Conservation (phyloP, 2,797 vertebrate species). For the Enteromius mattozi region DNA sequence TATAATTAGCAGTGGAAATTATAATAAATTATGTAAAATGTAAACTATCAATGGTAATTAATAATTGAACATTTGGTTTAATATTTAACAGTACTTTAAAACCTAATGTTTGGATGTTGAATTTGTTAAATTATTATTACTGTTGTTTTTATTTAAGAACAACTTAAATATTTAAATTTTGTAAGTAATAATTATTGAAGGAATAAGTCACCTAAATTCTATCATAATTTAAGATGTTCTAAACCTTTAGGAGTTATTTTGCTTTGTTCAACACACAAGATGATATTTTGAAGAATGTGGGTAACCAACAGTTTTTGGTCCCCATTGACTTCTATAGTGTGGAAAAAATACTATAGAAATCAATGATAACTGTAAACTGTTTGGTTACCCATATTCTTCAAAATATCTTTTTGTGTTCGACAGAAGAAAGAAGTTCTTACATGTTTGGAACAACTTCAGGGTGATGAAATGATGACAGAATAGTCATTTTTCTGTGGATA, state of each 20-base stretch:
- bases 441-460: background rate
- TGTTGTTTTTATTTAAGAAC: background rate
- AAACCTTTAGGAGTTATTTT: background rate
- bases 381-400: background rate
- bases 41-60: background rate
- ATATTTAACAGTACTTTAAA: background rate
- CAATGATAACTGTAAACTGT: background rate
- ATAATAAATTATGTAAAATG: background rate
- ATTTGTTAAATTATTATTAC: background rate
- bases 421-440: background rate
- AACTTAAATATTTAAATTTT: too few species aligned
- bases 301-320: background rate
- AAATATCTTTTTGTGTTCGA: background rate
- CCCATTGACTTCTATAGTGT: background rate
- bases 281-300: too few species aligned
- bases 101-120: background rate
- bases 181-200: too few species aligned
- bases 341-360: background rate
- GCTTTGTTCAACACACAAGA: background rate
- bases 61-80: background rate
- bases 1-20: background rate
- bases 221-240: background rate
- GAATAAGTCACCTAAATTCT: too few species aligned
- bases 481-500: too few species aligned
- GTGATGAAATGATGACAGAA: too few species aligned